Conservation (phyloP, 2,113 vertebrate genomes). For the Phalacrocorax carbo region DNA sequence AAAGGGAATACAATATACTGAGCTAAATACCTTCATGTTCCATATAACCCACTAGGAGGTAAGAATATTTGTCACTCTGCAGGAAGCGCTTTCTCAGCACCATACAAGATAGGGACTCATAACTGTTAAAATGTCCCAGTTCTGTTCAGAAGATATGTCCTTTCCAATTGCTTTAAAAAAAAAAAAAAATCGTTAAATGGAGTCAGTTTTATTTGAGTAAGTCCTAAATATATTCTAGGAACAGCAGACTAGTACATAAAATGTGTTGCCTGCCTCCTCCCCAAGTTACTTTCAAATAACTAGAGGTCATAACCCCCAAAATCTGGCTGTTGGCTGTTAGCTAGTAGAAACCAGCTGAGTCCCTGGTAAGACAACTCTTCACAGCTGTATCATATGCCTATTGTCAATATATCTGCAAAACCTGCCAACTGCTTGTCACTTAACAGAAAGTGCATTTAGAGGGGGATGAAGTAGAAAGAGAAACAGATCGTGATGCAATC, state of each 20-base stretch:
- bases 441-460: conserved; percentile 1
- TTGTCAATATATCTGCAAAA: conserved; percentile 45
- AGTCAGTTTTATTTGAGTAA: background rate
- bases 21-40: background rate
- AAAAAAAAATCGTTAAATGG: background rate
- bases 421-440: conserved; percentile 50
- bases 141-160: background rate
- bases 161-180: background rate
- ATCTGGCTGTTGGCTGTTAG: conserved; percentile 51
- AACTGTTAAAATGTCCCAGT: background rate
- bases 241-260: background rate
- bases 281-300: background rate
- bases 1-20: background rate
- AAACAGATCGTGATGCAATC: background rate
- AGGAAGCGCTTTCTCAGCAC: background rate
- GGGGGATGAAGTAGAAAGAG: background rate
- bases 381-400: conserved; percentile 42
- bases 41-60: background rate
- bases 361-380: conserved; percentile 50
- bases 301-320: conserved; percentile 42
- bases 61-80: background rate
- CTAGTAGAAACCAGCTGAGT: conserved; percentile 52
- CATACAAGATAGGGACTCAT: background rate
- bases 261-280: conserved; percentile 5
- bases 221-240: conserved; percentile 7